Evolutionary conservation across 2,888 invertebrate genomes (phyloP).

Genomic region (Biston betularia): DNA sequence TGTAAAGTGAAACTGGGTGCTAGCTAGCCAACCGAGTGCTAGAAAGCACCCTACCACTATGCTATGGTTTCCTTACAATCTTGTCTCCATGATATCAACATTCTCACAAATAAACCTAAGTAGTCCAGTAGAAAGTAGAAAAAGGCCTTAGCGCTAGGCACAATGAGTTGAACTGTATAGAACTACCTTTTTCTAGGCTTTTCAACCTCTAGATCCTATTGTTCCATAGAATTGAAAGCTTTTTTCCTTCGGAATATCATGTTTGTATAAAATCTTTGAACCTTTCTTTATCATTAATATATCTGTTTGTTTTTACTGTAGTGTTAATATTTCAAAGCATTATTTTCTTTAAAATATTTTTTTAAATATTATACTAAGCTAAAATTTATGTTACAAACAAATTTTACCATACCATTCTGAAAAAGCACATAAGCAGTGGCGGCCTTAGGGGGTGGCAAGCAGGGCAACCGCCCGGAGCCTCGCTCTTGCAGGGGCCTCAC

Average conservation of each 20-base stretch:
- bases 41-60: too few species aligned
- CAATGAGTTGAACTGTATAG: conserved; percentile 5
- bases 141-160: background rate
- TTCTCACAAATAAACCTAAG: background rate
- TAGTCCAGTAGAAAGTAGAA: background rate
- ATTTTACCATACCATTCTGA: too few species aligned
- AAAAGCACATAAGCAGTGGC: too few species aligned
- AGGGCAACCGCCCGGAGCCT: too few species aligned
- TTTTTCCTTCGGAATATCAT: conserved; percentile 1
- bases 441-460: too few species aligned
- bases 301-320: too few species aligned
- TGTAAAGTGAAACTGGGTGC: too few species aligned
- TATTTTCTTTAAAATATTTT: too few species aligned
- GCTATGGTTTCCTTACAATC: background rate
- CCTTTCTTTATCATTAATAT: background rate
- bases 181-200: conserved; percentile 6
- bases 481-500: too few species aligned
- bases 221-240: conserved; percentile 13
- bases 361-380: too few species aligned
- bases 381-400: too few species aligned
- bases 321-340: too few species aligned
- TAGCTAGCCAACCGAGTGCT: background rate
- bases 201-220: conserved; percentile 7
- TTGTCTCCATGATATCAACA: conserved; percentile 1
- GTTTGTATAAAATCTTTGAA: background rate